A percentile compares a stretch with the other conserved stretches of the same genome.
phyloP scores from a whole-genome alignment of 2,888 invertebrate species.

The Volucella inanis region DNA sequence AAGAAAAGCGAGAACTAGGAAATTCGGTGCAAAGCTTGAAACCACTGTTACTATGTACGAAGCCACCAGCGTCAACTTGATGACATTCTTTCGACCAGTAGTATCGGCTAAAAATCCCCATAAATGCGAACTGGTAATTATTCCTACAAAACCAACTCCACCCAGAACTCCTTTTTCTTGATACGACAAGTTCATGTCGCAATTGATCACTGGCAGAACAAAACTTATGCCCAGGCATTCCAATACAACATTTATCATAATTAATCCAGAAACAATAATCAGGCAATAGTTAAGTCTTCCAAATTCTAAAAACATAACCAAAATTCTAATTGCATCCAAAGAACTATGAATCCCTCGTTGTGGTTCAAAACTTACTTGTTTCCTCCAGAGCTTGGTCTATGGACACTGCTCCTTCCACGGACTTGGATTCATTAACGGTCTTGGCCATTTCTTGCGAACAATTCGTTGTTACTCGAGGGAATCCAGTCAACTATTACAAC shows the following conservation, averaged over 20 bases:
- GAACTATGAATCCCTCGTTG: not conserved
- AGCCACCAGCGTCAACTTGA: slow-evolving; percentile 83
- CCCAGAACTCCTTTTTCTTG: slow-evolving; percentile 82
- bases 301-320: slow-evolving; percentile 80
- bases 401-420: slow-evolving; percentile 24
- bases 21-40: slow-evolving; percentile 83
- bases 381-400: slow-evolving; percentile 67
- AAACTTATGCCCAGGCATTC: slow-evolving; percentile 84
- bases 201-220: slow-evolving; percentile 84
- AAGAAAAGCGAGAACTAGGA: slow-evolving; percentile 83
- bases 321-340: not conserved
- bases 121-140: slow-evolving; percentile 84
- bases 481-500: slow-evolving; percentile 27
- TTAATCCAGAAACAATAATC: slow-evolving; percentile 83
- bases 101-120: slow-evolving; percentile 85
- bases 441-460: slow-evolving; percentile 27
- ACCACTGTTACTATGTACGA: slow-evolving; percentile 83
- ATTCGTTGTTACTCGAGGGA: not conserved
- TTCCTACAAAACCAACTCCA: slow-evolving; percentile 82
- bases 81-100: slow-evolving; percentile 83
- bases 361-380: slow-evolving; percentile 48
- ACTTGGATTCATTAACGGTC: not conserved
- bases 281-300: slow-evolving; percentile 84
- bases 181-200: slow-evolving; percentile 82
- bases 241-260: slow-evolving; percentile 83